Base-by-base conservation (phyloP, 2,797 vertebrate species). In the Salmo trutta region DNA sequence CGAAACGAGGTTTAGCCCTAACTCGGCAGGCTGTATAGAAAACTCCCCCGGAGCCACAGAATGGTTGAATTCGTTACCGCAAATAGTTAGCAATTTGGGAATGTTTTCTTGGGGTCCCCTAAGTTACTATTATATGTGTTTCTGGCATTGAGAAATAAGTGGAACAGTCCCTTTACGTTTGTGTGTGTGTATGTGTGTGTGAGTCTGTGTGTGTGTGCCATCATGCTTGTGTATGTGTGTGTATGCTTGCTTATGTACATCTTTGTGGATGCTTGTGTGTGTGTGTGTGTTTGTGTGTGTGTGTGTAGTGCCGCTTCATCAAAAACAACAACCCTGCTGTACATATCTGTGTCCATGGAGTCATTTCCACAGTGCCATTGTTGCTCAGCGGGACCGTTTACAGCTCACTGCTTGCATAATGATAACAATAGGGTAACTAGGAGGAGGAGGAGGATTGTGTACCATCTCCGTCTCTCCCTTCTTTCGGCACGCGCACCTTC, bases 331-430 rank as follows among this genome's bases (percentile, higher is more conserved):
- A 59, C 56, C 56, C 56, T 7, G 56, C 19, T 59, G 17, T 41
- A 41, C 41, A 41, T 41, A 41, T 47, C 41, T 47, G 41, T 83
- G 73, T 83, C 79, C 78, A 36, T 52, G 65, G 89, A 85, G 86
- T 91, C 89, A 90, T 88, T 29, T 88, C 87, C 88, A 88, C 87
- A 3, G 41, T 47, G 41, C 8, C 41, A 79, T 83, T 85, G 86
- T 88, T 88, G 90, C 90, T 92, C 84, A 90, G 41, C 10, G 10
- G 10, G 88, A 85, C 88, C 85, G 85, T 90, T 92, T 89, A 86
- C 87, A 91, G 90, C 88, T 88, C 87, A 88, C 5, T 21, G 90
- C 88, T 92, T 91, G 87, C 90, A 90, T 91, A 92, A 92, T 91
- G 89, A 91, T 91, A 88, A 91, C 90, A 91, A 92, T 86, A 91